Percentiles rank a stretch among this genome's conserved stretches.
Conservation (phyloP, 2,797 vertebrate species). For the Clarias laeviceps region DNA sequence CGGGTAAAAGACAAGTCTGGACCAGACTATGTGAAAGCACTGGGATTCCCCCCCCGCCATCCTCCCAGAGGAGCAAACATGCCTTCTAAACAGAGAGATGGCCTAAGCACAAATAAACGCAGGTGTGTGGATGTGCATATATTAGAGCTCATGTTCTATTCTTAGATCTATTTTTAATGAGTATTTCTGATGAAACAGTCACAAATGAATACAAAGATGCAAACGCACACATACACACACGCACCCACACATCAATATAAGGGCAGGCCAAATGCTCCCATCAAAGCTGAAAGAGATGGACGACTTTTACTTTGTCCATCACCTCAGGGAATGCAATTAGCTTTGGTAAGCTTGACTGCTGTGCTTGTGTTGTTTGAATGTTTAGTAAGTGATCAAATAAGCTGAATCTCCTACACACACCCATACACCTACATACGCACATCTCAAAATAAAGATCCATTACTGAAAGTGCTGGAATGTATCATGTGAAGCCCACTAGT, state of each 20-base stretch:
- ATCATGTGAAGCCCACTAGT: slow-evolving; percentile 44
- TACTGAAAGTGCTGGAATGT: slow-evolving; percentile 42
- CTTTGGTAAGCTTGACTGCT: slow-evolving; percentile 43
- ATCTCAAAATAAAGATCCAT: slow-evolving; percentile 35
- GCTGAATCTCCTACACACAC: slow-evolving; percentile 43
- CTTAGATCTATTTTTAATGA: slow-evolving; percentile 56
- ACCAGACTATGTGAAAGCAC: slow-evolving; percentile 27
- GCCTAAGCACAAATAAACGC: slow-evolving; percentile 8
- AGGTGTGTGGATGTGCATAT: slow-evolving; percentile 7
- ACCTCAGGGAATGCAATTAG: slow-evolving; percentile 57
- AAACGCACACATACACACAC: slow-evolving; percentile 14
- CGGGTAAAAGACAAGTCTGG: slow-evolving; percentile 22
- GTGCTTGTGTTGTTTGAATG: slow-evolving; percentile 46
- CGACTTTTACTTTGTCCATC: slow-evolving; percentile 52
- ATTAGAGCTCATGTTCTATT: slow-evolving; percentile 46
- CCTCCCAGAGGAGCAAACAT: slow-evolving; percentile 20
- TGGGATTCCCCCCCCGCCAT: slow-evolving; percentile 30
- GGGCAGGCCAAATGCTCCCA: slow-evolving; percentile 23
- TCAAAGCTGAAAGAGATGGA: slow-evolving; percentile 34
- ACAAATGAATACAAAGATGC: slow-evolving; percentile 28
- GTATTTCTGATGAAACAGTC: slow-evolving; percentile 44
- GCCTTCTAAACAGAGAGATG: background rate
- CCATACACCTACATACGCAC: background rate
- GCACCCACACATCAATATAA: slow-evolving; percentile 34
- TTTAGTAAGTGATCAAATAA: slow-evolving; percentile 54